Evolutionary conservation across 2,113 vertebrate genomes (phyloP).

Genomic region (Menidia beryllina): DNA sequence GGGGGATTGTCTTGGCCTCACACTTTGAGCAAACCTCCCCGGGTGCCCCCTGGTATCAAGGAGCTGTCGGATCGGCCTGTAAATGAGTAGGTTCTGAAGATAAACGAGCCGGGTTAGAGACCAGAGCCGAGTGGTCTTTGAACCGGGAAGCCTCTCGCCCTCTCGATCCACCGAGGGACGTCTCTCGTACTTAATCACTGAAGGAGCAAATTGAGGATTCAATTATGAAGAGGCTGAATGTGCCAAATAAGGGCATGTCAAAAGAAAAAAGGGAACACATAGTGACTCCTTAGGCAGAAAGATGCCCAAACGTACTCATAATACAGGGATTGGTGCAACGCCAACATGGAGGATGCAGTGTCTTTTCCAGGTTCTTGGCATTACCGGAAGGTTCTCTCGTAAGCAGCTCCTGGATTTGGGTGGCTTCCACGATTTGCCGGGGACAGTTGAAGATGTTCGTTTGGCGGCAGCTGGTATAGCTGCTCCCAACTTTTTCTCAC

Average conservation of each 20-base stretch:
- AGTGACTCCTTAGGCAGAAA: not conserved
- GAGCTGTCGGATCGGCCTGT: constrained; percentile 42
- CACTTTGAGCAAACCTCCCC: constrained; percentile 29
- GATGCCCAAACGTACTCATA: constrained; percentile 2
- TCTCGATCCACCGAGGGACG: constrained; percentile 6
- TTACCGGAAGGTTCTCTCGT: constrained; percentile 40
- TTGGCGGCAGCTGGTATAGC: constrained; percentile 81
- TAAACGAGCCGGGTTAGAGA: constrained; percentile 59
- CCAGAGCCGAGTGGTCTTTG: constrained; percentile 67
- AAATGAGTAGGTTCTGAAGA: constrained; percentile 46
- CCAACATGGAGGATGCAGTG: constrained; percentile 56
- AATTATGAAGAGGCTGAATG: not conserved
- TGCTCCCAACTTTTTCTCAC: too few relatives aligned
- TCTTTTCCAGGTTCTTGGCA: constrained; percentile 58
- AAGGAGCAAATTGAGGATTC: constrained; percentile 16
- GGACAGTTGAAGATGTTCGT: constrained; percentile 63
- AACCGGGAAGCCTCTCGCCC: constrained; percentile 42
- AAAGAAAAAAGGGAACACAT: not conserved
- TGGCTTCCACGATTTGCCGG: constrained; percentile 67
- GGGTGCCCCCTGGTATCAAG: constrained; percentile 39
- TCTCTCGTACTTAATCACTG: constrained; percentile 23
- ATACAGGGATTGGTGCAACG: constrained; percentile 55
- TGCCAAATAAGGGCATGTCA: not conserved
- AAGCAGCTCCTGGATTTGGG: constrained; percentile 63
- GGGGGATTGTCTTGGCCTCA: constrained; percentile 40